These are phyloP conservation scores for Peucedramus taeniatus DNA, from an alignment of 2,113 vertebrate species.

Conservation along the genomic window DNA sequence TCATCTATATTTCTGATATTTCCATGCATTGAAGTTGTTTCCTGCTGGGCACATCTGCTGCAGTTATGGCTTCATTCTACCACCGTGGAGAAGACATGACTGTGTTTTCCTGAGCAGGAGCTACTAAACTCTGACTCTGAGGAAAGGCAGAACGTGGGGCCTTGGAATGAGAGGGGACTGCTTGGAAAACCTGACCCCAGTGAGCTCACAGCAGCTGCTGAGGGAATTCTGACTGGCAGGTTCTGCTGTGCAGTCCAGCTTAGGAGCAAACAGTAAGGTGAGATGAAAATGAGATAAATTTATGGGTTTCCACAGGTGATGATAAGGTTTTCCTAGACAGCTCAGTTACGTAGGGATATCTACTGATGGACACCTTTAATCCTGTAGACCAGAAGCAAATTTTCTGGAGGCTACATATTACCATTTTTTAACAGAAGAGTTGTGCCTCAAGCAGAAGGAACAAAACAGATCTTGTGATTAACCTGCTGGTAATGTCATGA, in stretches of 20 bases:
- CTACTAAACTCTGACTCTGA: neutral
- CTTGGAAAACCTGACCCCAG: neutral
- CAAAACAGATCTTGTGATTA: neutral
- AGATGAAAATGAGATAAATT: neutral
- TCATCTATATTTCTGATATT: neutral
- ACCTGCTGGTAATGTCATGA: neutral
- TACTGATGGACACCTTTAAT: neutral
- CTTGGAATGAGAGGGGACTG: neutral
- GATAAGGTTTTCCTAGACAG: neutral
- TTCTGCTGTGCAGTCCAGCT: neutral
- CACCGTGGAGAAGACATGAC: neutral
- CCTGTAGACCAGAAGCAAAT: neutral
- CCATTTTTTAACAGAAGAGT: rapidly evolving
- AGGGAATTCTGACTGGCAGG: neutral
- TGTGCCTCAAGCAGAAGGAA: neutral
- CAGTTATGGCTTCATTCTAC: neutral
- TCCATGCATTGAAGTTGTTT: neutral
- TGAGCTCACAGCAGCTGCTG: neutral
- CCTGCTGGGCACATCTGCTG: constrained; percentile 6
- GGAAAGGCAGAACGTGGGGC: neutral
- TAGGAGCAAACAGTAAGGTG: neutral
- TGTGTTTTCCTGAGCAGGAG: neutral
- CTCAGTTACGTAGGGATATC: neutral
- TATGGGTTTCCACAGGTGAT: neutral
- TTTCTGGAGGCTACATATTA: neutral